Conservation (phyloP, 2,797 vertebrate species). For the Triplophysa bombifrons region DNA sequence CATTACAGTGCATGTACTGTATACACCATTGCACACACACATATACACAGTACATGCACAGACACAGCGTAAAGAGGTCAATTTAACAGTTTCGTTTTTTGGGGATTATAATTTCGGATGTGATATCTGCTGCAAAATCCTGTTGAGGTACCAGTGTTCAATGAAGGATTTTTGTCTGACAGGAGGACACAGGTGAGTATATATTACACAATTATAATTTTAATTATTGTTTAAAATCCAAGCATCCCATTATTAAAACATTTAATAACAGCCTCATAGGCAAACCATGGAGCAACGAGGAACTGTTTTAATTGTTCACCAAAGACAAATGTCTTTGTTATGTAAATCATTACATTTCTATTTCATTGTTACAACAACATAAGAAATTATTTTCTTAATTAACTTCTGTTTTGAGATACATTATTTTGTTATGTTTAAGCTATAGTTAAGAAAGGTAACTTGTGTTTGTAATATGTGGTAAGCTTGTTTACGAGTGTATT, state of each 20-base stretch:
- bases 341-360: not conserved
- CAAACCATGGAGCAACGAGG: not conserved
- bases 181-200: slow-evolving; percentile 23
- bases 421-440: not conserved
- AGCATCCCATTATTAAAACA: no score
- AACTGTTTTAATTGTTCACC: not conserved
- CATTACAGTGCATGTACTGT: not conserved
- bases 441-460: not conserved
- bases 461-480: slow-evolving; percentile 12
- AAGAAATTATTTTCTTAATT: not conserved
- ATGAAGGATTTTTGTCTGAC: not conserved
- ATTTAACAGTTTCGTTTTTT: not conserved
- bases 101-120: not conserved
- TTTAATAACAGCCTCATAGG: no score
- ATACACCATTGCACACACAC: not conserved
- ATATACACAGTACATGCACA: not conserved
- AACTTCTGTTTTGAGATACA: not conserved
- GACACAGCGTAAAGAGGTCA: not conserved
- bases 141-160: not conserved
- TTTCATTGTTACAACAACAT: not conserved
- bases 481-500: slow-evolving; percentile 47
- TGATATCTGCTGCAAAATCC: not conserved
- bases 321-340: not conserved
- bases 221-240: not conserved
- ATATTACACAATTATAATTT: not conserved